Evolutionary conservation across 2,113 vertebrate genomes (phyloP).

Genomic region (Ceyx cyanopectus): DNA sequence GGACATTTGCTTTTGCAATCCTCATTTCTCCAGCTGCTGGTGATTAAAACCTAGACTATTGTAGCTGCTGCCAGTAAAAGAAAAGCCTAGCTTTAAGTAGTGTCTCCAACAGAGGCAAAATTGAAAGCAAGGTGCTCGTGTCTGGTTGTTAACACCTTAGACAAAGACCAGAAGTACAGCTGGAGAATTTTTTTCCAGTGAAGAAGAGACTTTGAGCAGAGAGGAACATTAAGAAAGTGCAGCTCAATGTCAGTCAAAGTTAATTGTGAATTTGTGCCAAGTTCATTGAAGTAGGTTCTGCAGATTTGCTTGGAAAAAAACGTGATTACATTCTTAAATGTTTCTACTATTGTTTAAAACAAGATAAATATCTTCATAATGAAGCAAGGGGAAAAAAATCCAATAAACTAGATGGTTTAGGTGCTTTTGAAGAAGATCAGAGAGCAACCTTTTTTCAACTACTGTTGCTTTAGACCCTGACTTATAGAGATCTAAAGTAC

Average conservation of each 20-base stretch:
- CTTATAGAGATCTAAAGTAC: neutral
- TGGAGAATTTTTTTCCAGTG: neutral
- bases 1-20: neutral
- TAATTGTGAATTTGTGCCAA: constrained; percentile 5
- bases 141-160: constrained; percentile 36
- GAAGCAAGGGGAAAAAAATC: neutral
- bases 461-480: neutral
- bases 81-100: constrained; percentile 17
- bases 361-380: neutral
- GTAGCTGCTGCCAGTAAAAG: constrained; percentile 8
- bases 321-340: neutral
- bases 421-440: neutral
- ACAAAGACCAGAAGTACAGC: constrained; percentile 13
- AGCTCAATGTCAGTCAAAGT: neutral
- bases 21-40: constrained; percentile 35
- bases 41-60: constrained; percentile 28
- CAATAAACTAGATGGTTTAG: neutral
- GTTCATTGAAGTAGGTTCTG: neutral
- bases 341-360: constrained; percentile 8
- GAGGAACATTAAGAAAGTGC: neutral
- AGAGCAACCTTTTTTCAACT: neutral
- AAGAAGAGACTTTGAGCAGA: neutral
- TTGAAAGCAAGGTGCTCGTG: constrained; percentile 38
- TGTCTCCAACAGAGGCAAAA: constrained; percentile 6
- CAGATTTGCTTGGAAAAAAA: constrained; percentile 11